Conservation (phyloP, 2,797 vertebrate species). For the Molothrus ater region DNA sequence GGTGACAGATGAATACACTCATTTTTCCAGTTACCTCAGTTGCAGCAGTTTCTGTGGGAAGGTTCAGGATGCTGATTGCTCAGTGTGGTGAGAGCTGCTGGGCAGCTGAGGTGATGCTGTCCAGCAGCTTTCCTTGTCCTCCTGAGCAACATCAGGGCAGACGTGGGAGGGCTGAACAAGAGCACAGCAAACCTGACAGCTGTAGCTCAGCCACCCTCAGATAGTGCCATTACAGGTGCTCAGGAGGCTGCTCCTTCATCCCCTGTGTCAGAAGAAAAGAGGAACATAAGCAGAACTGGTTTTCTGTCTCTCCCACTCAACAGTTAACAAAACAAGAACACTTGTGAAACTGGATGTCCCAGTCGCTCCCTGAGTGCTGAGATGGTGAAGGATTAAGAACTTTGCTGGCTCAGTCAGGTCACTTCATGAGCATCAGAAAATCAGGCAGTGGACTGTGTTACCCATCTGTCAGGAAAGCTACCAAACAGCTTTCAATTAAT, state of each 20-base stretch:
- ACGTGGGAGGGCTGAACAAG: background rate
- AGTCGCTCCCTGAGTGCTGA: background rate
- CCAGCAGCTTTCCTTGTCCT: background rate
- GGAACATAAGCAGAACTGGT: background rate
- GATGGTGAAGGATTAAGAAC: constrained; percentile 5
- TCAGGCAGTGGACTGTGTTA: constrained; percentile 31
- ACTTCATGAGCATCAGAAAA: constrained; percentile 13
- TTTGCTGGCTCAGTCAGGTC: constrained; percentile 38
- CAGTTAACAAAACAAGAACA: background rate
- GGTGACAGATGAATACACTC: background rate
- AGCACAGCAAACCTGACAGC: background rate
- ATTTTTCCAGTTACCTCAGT: background rate
- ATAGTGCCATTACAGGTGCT: background rate
- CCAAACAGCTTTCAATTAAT: constrained; percentile 33
- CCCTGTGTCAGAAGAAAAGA: background rate
- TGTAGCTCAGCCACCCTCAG: background rate
- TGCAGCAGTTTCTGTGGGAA: background rate
- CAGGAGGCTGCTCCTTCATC: background rate
- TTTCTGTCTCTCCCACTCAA: background rate
- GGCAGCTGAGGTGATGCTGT: background rate
- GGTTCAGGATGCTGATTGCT: background rate
- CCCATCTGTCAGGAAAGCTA: constrained; percentile 26
- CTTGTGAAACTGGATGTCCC: background rate
- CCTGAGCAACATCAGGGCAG: background rate
- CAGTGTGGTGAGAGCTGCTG: background rate